Evolutionary conservation across 2,113 vertebrate species (phyloP), one percentile per base, ranked within the genome.

Genomic region (Triplophysa rosa): DNA sequence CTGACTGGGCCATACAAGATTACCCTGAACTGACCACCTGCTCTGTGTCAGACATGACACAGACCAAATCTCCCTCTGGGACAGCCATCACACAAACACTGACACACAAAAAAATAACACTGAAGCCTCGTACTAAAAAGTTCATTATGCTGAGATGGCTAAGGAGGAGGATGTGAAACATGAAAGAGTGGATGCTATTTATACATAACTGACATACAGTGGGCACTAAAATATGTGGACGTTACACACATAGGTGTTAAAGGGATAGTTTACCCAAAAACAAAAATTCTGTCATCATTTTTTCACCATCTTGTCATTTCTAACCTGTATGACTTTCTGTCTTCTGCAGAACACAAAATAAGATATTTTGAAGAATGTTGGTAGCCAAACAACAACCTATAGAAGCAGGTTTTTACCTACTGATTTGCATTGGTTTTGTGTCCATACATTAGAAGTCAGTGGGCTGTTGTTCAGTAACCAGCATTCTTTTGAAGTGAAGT

Each of bases 21-120:
- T 92, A 92, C 85, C 87, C 84, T 89, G 82, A 85, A 5, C 79
- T 63, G 76, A 81, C 90, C 90, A 92, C 91, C 90, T 93, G 91
- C 89, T 91, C 86, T 87, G 86, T 84, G 66, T 89, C 84, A 90
- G 84, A 90, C 83, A 88, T 84, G 89, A 90, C 86, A 59, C 82
- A 86, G 58, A 69, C 26, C 80, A 79, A 80, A 54, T 67, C 73
- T 78, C 68, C 67, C 40, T 67, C 67, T 64, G 66, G 78, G 71
- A 63, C 63, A 72, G 21, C 71, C 64, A 73, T n/a, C 49, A n/a
- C 52, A 7, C 65, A 56, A 64, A 29, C 75, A 65, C 23, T 23
- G 26, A 10, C 40, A 52, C 61, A 52, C 14, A 12, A 8, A 11
- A 45, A 45, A 45, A 2, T 8, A 37, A 7, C 33, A 37, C 33